Percentiles rank a stretch among this genome's conserved stretches.
phyloP scores from a whole-genome alignment of 1,140 invertebrate species.

The Schlechtendalia chinensis region DNA sequence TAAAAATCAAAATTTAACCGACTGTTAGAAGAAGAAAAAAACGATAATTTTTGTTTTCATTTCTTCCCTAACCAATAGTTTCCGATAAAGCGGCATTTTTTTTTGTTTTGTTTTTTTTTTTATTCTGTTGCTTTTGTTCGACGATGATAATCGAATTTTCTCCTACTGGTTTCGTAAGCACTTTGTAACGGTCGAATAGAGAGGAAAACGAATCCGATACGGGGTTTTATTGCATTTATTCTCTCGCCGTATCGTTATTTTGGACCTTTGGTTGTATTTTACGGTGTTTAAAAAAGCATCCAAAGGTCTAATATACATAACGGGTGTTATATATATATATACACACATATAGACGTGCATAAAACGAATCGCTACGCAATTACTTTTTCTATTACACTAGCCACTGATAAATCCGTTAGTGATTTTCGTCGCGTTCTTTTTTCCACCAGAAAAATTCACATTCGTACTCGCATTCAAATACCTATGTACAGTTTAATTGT shows the following conservation, averaged over 20 bases:
- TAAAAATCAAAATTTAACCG: background rate
- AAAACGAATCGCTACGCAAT: background rate
- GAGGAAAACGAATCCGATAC: background rate
- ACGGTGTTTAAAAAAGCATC: background rate
- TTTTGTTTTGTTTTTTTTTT: background rate
- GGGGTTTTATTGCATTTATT: background rate
- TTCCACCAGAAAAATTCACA: no score
- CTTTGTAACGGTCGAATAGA: background rate
- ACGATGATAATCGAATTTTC: slow-evolving; percentile 6
- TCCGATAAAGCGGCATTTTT: no score
- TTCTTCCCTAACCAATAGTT: no score
- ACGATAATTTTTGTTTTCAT: no score
- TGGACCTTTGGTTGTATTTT: background rate
- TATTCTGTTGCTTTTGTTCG: background rate
- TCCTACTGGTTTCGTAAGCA: background rate
- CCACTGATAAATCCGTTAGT: no score
- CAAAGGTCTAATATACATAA: background rate
- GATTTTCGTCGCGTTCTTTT: no score
- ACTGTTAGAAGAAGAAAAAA: background rate
- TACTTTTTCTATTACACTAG: background rate
- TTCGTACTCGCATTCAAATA: no score
- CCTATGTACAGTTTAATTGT: no score
- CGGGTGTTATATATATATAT: no score
- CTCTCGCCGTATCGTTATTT: background rate
- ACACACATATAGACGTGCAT: no score